phyloP scores from a whole-genome alignment of 64 coral and sea anemone species.

The Montipora efflorescens region DNA sequence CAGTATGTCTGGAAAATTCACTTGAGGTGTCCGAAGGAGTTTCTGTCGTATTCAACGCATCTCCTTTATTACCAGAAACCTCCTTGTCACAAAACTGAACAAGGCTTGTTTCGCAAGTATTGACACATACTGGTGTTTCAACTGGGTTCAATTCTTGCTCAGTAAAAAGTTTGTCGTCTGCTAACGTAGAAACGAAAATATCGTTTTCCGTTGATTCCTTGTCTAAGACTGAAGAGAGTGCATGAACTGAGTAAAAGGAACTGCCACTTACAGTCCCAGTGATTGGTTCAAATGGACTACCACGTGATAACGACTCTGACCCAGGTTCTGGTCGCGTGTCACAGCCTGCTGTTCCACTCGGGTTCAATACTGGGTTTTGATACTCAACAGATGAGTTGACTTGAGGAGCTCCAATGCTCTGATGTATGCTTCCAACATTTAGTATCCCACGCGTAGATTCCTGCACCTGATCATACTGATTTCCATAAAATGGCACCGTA shows the following conservation, averaged over 20 bases:
- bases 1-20: background rate
- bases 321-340: background rate
- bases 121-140: too few species aligned
- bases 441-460: background rate
- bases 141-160: background rate
- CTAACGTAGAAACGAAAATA: background rate
- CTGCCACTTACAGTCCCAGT: background rate
- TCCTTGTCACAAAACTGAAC: constrained; percentile 1
- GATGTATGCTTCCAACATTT: background rate
- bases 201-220: background rate
- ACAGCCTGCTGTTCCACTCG: background rate
- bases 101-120: background rate
- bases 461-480: background rate
- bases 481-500: background rate
- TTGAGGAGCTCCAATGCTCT: background rate
- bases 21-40: background rate
- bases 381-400: background rate
- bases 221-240: background rate
- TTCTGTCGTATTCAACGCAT: background rate
- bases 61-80: background rate
- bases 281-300: background rate
- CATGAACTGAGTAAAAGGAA: background rate
- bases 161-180: background rate
- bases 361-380: background rate
- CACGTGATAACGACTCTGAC: background rate